Evolutionary conservation across 1,140 invertebrate genomes (phyloP).

Genomic region (Drosophila yakuba): DNA sequence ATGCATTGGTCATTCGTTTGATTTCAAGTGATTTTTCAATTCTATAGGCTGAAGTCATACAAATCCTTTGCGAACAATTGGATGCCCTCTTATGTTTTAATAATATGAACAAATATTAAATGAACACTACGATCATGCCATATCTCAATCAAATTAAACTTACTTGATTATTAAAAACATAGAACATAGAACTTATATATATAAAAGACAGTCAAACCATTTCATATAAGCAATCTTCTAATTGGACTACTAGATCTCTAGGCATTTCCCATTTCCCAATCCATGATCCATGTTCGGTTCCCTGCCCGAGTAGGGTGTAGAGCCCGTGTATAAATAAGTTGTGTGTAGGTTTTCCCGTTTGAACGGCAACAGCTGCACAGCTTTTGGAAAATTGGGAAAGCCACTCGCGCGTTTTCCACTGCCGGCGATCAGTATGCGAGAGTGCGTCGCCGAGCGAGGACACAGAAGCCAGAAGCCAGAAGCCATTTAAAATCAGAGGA

Average conservation of each 20-base stretch:
- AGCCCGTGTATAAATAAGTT: slow-evolving; percentile 62
- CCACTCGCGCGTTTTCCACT: slow-evolving; percentile 30
- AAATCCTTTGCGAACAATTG: neutral
- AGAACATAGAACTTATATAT: too few relatives aligned
- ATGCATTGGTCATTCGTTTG: slow-evolving; percentile 61
- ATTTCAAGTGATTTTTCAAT: slow-evolving; percentile 58
- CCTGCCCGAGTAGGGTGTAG: slow-evolving; percentile 5
- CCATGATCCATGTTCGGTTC: neutral
- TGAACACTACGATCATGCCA: too few relatives aligned
- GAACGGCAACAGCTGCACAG: slow-evolving; percentile 70
- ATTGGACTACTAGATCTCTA: too few relatives aligned
- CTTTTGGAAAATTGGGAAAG: slow-evolving; percentile 70
- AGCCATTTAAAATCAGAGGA: neutral
- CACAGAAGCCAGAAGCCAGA: slow-evolving; percentile 25
- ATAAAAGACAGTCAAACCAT: too few relatives aligned
- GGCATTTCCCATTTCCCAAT: neutral
- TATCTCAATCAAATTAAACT: too few relatives aligned
- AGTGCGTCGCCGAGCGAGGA: slow-evolving; percentile 78
- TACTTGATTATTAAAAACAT: too few relatives aligned
- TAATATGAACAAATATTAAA: neutral
- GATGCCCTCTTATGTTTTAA: slow-evolving; percentile 2
- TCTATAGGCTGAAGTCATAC: slow-evolving; percentile 30
- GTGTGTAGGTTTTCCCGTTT: slow-evolving; percentile 70
- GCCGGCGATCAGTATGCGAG: slow-evolving; percentile 70
- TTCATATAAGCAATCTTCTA: too few relatives aligned